A percentile compares a stretch with the other conserved stretches of the same genome.
These are phyloP conservation scores for Melinaea menophilus DNA, from an alignment of 2,888 invertebrate species.

Conservation along the genomic window DNA sequence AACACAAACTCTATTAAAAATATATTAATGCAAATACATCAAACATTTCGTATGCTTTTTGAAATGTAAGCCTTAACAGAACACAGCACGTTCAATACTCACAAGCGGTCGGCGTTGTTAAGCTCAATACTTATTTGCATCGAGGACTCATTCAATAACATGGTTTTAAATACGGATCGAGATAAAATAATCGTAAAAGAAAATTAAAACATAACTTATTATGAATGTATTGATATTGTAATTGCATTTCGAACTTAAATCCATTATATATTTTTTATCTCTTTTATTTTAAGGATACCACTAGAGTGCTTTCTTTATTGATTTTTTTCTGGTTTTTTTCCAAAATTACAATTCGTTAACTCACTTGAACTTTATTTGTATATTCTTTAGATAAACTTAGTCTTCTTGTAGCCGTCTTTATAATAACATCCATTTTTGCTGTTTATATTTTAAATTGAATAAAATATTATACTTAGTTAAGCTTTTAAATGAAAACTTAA, in stretches of 20 bases:
- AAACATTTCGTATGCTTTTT: not conserved
- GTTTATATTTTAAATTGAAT: too few species aligned
- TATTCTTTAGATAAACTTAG: too few species aligned
- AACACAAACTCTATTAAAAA: constrained; percentile 25
- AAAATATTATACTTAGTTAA: too few species aligned
- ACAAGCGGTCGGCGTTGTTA: not conserved
- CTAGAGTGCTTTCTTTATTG: constrained; percentile 4
- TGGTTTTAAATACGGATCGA: constrained; percentile 12
- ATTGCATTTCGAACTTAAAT: constrained; percentile 24
- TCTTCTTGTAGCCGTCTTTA: too few species aligned
- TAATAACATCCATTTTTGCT: too few species aligned
- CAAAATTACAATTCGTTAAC: too few species aligned
- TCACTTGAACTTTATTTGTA: too few species aligned
- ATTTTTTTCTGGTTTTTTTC: not conserved
- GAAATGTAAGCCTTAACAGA: not conserved
- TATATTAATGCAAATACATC: not conserved
- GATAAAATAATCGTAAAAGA: constrained; percentile 24
- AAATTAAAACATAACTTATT: constrained; percentile 20
- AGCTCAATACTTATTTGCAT: constrained; percentile 3
- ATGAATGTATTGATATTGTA: constrained; percentile 21
- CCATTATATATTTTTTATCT: constrained; percentile 18
- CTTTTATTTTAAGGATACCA: constrained; percentile 14
- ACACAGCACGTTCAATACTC: not conserved
- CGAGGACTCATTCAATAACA: constrained; percentile 13
- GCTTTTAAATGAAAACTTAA: too few species aligned